These are phyloP conservation scores for Oncorhynchus clarkii DNA, from an alignment of 2,113 vertebrate genomes.

Conservation along the genomic window DNA sequence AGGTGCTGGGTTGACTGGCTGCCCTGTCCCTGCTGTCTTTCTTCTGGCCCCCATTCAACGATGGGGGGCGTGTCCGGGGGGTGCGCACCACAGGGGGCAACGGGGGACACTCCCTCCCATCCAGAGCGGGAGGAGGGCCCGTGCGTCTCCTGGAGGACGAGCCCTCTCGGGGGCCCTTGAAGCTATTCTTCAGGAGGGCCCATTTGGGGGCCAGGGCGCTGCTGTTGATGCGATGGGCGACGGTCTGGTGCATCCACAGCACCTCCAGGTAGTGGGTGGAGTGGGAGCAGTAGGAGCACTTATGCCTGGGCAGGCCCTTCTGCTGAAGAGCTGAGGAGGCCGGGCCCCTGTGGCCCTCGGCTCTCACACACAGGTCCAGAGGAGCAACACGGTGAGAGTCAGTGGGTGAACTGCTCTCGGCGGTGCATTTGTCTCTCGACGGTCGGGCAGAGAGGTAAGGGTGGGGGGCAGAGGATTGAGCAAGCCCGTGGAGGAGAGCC, in stretches of 20 bases:
- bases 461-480: slow-evolving; percentile 54
- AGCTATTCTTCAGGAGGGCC: slow-evolving; percentile 75
- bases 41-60: slow-evolving; percentile 51
- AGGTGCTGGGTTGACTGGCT: slow-evolving; percentile 45
- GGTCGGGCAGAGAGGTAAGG: slow-evolving; percentile 42
- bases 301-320: slow-evolving; percentile 78
- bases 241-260: slow-evolving; percentile 93
- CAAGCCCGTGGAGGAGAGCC: slow-evolving; percentile 69
- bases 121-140: slow-evolving; percentile 84
- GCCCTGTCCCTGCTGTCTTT: slow-evolving; percentile 64
- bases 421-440: neutral
- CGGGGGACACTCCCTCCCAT: slow-evolving; percentile 87
- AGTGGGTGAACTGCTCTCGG: neutral
- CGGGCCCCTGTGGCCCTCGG: slow-evolving; percentile 52
- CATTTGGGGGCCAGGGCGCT: slow-evolving; percentile 80
- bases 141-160: slow-evolving; percentile 83
- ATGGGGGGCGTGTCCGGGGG: slow-evolving; percentile 80
- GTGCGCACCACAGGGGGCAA: slow-evolving; percentile 74
- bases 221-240: slow-evolving; percentile 89
- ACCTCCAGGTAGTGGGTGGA: slow-evolving; percentile 90
- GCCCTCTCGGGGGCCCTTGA: slow-evolving; percentile 72
- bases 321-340: slow-evolving; percentile 60
- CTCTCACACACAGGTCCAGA: slow-evolving; percentile 64
- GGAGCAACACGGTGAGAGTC: slow-evolving; percentile 41
- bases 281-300: slow-evolving; percentile 89